phyloP scores from a whole-genome alignment of 2,113 vertebrate species.

The Brevimyrus niger region DNA sequence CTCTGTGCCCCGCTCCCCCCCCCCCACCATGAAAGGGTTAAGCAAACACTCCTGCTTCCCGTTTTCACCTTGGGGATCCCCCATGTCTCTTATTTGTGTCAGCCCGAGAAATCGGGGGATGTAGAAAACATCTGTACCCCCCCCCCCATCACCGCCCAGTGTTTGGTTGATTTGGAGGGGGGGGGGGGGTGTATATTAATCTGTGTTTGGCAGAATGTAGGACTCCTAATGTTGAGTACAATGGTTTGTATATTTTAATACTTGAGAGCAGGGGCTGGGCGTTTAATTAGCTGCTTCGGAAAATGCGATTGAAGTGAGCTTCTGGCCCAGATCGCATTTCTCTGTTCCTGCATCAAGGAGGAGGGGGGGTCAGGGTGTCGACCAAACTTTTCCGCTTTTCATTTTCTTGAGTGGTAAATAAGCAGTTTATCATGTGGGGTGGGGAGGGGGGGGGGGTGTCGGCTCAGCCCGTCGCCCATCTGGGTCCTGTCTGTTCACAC shows the following conservation, averaged over 20 bases:
- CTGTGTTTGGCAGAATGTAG: background rate
- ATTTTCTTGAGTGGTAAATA: constrained; percentile 33
- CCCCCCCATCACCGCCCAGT: background rate
- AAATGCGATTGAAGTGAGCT: constrained; percentile 20
- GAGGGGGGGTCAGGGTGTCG: constrained; percentile 23
- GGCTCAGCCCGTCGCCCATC: constrained; percentile 15
- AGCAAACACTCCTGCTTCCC: background rate
- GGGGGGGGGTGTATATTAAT: background rate
- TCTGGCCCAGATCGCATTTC: constrained; percentile 28
- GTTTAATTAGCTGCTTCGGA: constrained; percentile 34
- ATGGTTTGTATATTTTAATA: background rate
- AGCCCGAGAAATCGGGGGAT: background rate
- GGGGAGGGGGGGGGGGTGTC: background rate
- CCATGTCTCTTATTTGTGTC: background rate
- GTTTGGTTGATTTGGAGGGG: background rate
- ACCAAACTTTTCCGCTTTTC: constrained; percentile 29
- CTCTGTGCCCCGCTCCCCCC: background rate
- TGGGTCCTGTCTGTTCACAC: constrained; percentile 18
- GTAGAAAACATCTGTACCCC: constrained; percentile 4
- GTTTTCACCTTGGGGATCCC: background rate
- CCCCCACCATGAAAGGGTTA: background rate
- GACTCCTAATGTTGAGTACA: background rate
- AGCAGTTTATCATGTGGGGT: constrained; percentile 28
- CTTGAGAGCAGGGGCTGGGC: constrained; percentile 7
- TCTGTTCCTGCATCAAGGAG: constrained; percentile 22